Evolutionary conservation across 2,113 vertebrate genomes (phyloP), one percentile per base, ranked within the genome.

Genomic region (Oryzias melastigma): DNA sequence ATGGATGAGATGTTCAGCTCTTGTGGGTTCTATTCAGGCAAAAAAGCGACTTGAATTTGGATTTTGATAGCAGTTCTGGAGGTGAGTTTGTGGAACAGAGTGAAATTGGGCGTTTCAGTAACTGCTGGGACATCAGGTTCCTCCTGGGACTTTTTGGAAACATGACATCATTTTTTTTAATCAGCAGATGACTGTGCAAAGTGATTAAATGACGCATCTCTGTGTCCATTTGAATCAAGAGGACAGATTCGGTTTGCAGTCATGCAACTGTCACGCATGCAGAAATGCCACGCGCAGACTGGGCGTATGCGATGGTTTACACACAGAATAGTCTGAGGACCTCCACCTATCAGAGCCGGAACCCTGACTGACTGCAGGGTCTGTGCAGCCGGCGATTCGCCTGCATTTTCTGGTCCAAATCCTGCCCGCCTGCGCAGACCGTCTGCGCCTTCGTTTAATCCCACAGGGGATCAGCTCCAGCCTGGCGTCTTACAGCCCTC

Each of bases 141-240:
- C 85, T 87, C 75, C 47, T 57, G 76, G 80, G 85, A 89, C 85
- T 88, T 88, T 78, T 89, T 81, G 62, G 75, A 82, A 83, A 77
- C 88, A 91, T 93, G 78, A 91, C 90, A 91, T 93, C 92, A 91
- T 92, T 71, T 35, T 35, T 35, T 12, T 12, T 71, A 57, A 64
- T 65, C 56, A 40, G 20, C 61, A 82, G 59, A 84, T 85, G 84
- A 76, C 75, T 82, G 73, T 69, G 83, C 79, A 74, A 55, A 68
- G 65, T 52, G 49, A 50, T 52, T 48, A 63, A 52, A 35, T 19
- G 18, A 20, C 12, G 35, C 47, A 4, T 43, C 2, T 19, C 42
- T 45, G 13, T 5, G 20, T 20, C 46, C 4, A 2, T 46, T 52
- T 0, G 13, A 29, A 50, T n/a, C 50, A 49, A 60, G 14, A 8